These are phyloP conservation scores for Donacobius atricapilla DNA, from an alignment of 2,113 vertebrate genomes.

Conservation along the genomic window DNA sequence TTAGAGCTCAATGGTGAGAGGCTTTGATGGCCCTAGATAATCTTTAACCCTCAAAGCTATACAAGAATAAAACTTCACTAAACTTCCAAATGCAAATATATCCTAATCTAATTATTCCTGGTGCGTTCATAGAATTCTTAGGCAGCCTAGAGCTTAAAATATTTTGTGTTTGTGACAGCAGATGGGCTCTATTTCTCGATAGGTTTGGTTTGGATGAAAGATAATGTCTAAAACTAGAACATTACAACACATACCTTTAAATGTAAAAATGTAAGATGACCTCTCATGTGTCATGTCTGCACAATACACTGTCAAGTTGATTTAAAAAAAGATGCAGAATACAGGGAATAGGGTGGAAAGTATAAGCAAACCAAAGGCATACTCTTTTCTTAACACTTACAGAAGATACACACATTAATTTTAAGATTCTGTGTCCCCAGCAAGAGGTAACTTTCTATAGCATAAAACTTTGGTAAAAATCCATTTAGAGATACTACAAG, in stretches of 20 bases:
- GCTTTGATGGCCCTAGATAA: not conserved
- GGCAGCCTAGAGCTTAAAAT: not conserved
- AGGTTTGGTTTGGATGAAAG: not conserved
- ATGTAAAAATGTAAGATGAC: not conserved
- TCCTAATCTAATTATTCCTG: not conserved
- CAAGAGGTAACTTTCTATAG: not conserved
- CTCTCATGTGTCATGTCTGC: not conserved
- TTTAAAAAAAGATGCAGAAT: not conserved
- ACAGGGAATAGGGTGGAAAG: not conserved
- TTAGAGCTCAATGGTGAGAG: not conserved
- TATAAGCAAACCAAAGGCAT: not conserved
- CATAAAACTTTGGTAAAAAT: not conserved
- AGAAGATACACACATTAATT: not conserved
- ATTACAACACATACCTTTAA: not conserved
- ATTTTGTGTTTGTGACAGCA: not conserved
- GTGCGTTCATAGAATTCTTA: not conserved
- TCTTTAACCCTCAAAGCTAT: not conserved
- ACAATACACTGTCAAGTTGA: not conserved
- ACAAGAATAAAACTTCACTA: not conserved
- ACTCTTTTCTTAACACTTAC: not conserved
- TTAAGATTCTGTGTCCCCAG: not conserved
- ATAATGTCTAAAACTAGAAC: not conserved
- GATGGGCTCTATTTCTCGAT: not conserved
- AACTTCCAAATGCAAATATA: not conserved
- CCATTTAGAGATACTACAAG: not conserved